Conservation (phyloP, 1,140 invertebrate species). For the Mactra quadrangularis region DNA sequence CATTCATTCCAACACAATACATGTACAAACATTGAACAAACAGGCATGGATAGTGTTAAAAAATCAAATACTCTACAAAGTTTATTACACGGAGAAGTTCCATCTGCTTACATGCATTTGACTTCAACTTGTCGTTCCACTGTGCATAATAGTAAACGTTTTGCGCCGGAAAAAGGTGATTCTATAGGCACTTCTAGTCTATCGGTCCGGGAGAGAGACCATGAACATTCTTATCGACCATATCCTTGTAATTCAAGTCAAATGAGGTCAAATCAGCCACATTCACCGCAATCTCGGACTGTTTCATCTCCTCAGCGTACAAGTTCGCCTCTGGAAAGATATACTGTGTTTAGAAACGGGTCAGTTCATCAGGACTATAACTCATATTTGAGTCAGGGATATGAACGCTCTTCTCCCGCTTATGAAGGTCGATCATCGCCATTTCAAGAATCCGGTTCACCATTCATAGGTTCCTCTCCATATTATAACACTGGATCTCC, state of each 20-base stretch:
- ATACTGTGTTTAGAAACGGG: constrained; percentile 20
- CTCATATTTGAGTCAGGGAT: background rate
- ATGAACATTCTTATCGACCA: constrained; percentile 20
- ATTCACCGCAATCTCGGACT: background rate
- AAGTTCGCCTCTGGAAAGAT: background rate
- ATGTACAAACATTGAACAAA: constrained; percentile 55
- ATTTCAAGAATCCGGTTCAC: constrained; percentile 53
- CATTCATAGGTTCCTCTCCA: constrained; percentile 42
- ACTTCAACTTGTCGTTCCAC: constrained; percentile 22
- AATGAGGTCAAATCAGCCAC: background rate
- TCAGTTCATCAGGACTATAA: background rate
- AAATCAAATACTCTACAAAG: constrained; percentile 73
- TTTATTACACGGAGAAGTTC: constrained; percentile 78
- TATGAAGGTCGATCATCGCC: constrained; percentile 39
- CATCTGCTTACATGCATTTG: constrained; percentile 77
- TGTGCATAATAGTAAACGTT: background rate
- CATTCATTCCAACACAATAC: constrained; percentile 64
- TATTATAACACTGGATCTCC: constrained; percentile 33
- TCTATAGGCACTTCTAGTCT: no score
- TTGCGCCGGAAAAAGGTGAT: no score
- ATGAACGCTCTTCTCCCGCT: constrained; percentile 33
- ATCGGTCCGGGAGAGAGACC: background rate
- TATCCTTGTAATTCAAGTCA: constrained; percentile 15
- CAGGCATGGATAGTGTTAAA: constrained; percentile 45
- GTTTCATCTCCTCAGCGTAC: background rate